A percentile compares a stretch with the other conserved stretches of the same genome.
Evolutionary conservation across 2,888 invertebrate species (phyloP).

Genomic region (Ligdia adustata): DNA sequence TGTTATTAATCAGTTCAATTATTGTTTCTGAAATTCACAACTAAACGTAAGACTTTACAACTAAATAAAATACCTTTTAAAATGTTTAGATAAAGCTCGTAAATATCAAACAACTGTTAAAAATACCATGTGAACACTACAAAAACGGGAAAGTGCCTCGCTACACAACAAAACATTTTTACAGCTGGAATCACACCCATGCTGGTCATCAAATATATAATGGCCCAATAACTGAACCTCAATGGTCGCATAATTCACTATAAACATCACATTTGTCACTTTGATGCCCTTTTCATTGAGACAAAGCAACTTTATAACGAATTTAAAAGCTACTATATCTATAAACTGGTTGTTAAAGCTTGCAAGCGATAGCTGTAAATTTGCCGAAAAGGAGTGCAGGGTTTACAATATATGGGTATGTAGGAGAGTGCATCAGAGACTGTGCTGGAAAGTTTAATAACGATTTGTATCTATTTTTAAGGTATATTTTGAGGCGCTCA

Average conservation of each 20-base stretch:
- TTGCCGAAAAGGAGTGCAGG: slow-evolving; percentile 64
- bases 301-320: slow-evolving; percentile 73
- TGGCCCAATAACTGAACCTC: slow-evolving; percentile 44
- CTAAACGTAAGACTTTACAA: too few relatives aligned
- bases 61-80: too few relatives aligned
- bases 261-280: slow-evolving; percentile 57
- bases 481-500: slow-evolving; percentile 44
- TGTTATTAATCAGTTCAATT: too few relatives aligned
- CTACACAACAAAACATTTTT: slow-evolving; percentile 19
- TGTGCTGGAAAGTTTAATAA: slow-evolving; percentile 66
- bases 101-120: background rate
- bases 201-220: slow-evolving; percentile 26
- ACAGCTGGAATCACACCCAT: slow-evolving; percentile 18
- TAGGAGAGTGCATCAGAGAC: slow-evolving; percentile 73
- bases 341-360: slow-evolving; percentile 82
- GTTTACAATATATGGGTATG: slow-evolving; percentile 78
- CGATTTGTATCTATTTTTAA: slow-evolving; percentile 68
- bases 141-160: background rate
- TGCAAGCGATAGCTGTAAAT: slow-evolving; percentile 78
- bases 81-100: too few relatives aligned
- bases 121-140: too few relatives aligned
- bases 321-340: slow-evolving; percentile 73
- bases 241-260: slow-evolving; percentile 50
- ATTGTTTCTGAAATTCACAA: too few relatives aligned
- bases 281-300: slow-evolving; percentile 61